Percentiles rank a stretch among this genome's conserved stretches.
Conservation (phyloP, 2,797 vertebrate genomes). For the Acrocephalus scirpaceus region DNA sequence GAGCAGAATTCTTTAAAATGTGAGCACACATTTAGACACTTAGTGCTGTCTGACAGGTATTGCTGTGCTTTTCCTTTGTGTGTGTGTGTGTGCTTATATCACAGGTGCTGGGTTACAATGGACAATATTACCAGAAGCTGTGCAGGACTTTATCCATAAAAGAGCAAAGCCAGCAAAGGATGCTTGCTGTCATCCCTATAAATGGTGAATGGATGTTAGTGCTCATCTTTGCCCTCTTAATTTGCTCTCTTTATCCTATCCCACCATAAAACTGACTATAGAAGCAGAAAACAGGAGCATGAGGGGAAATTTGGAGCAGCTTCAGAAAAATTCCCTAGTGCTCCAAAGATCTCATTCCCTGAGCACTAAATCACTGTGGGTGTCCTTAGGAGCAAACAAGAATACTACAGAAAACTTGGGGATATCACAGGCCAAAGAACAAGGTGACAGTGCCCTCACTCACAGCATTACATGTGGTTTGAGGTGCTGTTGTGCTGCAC, state of each 20-base stretch:
- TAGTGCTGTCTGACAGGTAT: background rate
- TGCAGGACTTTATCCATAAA: background rate
- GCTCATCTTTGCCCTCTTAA: background rate
- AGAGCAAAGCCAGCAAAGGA: background rate
- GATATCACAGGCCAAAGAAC: background rate
- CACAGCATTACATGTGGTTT: background rate
- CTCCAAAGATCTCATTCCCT: background rate
- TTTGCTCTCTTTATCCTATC: background rate
- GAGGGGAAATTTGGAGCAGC: background rate
- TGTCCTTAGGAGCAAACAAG: background rate
- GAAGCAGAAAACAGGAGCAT: background rate
- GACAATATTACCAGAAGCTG: background rate
- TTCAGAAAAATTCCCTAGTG: background rate
- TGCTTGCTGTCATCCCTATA: background rate
- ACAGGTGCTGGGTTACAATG: background rate
- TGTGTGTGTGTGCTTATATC: background rate
- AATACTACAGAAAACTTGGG: background rate
- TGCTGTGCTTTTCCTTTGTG: background rate
- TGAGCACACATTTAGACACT: background rate
- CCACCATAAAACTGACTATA: background rate
- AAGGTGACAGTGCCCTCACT: background rate
- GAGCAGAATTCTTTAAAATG: background rate
- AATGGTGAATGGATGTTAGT: background rate
- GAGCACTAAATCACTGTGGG: rapidly evolving
- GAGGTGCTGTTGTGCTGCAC: background rate